Base-by-base conservation (phyloP, 2,888 invertebrate species). In the Trypoxylon attenuatum region DNA sequence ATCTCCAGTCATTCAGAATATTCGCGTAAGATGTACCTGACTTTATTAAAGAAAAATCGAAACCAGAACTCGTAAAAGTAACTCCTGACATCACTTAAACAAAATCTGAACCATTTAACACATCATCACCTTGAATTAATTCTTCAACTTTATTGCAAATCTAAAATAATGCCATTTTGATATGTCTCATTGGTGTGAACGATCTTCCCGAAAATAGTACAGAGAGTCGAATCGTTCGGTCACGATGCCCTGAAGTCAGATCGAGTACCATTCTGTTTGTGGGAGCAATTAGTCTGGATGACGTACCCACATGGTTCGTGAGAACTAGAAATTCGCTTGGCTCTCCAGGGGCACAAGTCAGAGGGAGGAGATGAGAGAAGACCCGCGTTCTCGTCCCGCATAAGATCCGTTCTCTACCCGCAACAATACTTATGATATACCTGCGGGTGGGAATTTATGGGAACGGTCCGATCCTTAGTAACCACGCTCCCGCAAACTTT, bases 221-320 rank as follows among this genome's bases (percentile, higher is more conserved):
- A 25, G 47, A n/a, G n/a, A n/a, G 33, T 2, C 13, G 33, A 33
- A 33, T 33, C 10, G 33, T 10, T 10, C 3, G 33, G 10, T 4
- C 13, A 33, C 33, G 5, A 33, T 13, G 13, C 10, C 10, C 13
- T 33, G 33, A 15, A 5, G 33, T 5, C 33, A 4, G n/a, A 13
- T 33, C 13, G 33, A 13, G 33, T 15, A 4, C 33, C n/a, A 15
- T 33, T 33, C 10, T 10, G 33, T 4, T 3, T 10, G 33, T 10
- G 21, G 10, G 66, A 47, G 27, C 60, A 67, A 60, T 70, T 66
- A 76, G 43, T 51, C 25, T 23, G 21, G 33, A 16, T 49, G 15
- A 23, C 39, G 43, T 66, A 60, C 81, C 81, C 81, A 76, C 82
- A 82, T 82, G 58, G 74, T 82, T 71, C 81, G 81, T 82, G 81